Conservation (phyloP, 2,888 invertebrate genomes). For the Apocheima hispidaria region DNA sequence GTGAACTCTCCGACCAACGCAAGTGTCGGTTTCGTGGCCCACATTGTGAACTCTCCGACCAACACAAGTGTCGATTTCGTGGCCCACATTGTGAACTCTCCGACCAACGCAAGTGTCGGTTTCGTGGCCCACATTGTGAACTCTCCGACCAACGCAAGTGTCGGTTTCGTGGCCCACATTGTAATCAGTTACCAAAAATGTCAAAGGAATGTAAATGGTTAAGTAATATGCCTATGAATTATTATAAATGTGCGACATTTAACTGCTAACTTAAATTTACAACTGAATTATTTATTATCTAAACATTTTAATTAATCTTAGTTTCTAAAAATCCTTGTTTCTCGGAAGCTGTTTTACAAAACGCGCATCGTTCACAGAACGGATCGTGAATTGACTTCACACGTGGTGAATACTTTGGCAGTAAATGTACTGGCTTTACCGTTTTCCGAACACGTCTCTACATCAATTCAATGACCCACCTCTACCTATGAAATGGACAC, state of each 20-base stretch:
- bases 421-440: conserved; percentile 78
- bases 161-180: conserved; percentile 58
- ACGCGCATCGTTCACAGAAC: conserved; percentile 85
- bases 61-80: too few species aligned
- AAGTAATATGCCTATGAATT: conserved; percentile 85
- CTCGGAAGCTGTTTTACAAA: conserved; percentile 78
- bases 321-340: conserved; percentile 78
- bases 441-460: conserved; percentile 65
- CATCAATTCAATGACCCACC: conserved; percentile 77
- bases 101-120: too few species aligned
- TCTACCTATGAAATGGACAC: conserved; percentile 73
- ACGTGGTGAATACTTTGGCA: conserved; percentile 83
- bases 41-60: too few species aligned
- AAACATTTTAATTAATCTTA: conserved; percentile 80
- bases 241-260: conserved; percentile 79
- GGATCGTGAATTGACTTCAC: conserved; percentile 82
- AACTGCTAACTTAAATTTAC: conserved; percentile 85
- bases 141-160: too few species aligned
- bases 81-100: too few species aligned
- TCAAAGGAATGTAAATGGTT: conserved; percentile 86
- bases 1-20: too few species aligned
- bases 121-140: too few species aligned
- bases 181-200: conserved; percentile 75
- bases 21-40: too few species aligned
- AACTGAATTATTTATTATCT: conserved; percentile 81